Evolutionary conservation across 2,113 vertebrate species (phyloP), one percentile per base, ranked within the genome.

Genomic region (Anolis sagrei): DNA sequence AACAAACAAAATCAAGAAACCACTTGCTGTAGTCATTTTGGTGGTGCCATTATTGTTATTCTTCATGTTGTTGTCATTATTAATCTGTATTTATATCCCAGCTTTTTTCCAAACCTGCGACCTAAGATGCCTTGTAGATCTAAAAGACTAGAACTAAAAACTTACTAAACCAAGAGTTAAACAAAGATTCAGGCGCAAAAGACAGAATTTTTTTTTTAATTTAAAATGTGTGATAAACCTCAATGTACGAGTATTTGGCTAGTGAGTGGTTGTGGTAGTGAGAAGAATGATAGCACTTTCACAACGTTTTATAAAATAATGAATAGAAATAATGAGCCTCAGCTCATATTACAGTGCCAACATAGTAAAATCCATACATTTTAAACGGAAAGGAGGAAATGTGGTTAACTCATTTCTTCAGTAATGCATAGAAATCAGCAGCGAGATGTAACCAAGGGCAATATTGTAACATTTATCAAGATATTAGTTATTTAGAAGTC

Each of bases 381-480:
- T 69, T 25, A 49, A 68, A 76, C 7, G 51, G 29, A 49, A 44
- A 49, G 19, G 23, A 83, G 54, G 70, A 70, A 73, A 19, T 25
- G n/a, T 62, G 51, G 64, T 79, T 62, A 23, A 81, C 1, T 69
- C 84, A 88, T 23, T 69, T 44, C 0, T 34, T 23, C 34, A 84
- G n/a, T 64, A 0, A 84, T 13, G 79, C 19, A 27, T n/a, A 64
- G n/a, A 25, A 64, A 76, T 62, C 4, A 73, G 18, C 48, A 34
- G 27, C 10, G 64, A 44, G 19, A 77, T 81, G 16, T 14, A 44
- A 48, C 23, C 14, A 19, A 83, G 29, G 0, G 1, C 84, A 76
- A 89, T 48, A 84, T 13, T 32, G 14, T 72, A 44, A 44, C 21
- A 76, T 62, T 6, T 29, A n/a, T 77, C 82, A 83, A 16, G n/a